A percentile compares a stretch with the other conserved stretches of the same genome.
These are phyloP conservation scores for Pimephales promelas DNA, from an alignment of 2,113 vertebrate genomes.

Conservation along the genomic window DNA sequence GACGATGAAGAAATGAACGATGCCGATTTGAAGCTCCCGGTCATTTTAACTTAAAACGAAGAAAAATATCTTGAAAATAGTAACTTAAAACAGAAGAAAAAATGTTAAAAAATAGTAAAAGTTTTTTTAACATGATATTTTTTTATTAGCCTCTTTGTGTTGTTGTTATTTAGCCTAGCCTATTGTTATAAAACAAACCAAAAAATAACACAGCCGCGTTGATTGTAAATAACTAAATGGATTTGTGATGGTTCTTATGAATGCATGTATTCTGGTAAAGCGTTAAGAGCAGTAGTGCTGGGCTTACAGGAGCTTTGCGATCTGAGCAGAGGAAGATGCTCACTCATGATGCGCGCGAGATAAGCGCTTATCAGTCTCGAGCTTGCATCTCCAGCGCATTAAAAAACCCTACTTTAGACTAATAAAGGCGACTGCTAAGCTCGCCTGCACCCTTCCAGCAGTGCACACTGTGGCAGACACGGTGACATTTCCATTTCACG, in stretches of 20 bases:
- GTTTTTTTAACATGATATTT: not conserved
- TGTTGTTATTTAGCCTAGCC: not conserved
- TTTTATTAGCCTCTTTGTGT: not conserved
- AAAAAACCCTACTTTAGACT: conserved; percentile 55
- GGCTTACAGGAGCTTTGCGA: conserved; percentile 31
- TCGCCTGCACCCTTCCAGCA: conserved; percentile 49
- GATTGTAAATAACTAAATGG: not conserved
- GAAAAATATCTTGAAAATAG: too few relatives aligned
- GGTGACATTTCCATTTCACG: conserved; percentile 60
- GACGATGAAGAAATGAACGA: too few relatives aligned
- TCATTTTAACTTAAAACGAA: not conserved
- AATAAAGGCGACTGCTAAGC: conserved; percentile 55
- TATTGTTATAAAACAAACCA: not conserved
- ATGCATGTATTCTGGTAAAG: conserved; percentile 51
- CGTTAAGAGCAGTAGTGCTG: conserved; percentile 50
- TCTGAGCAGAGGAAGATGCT: conserved; percentile 46
- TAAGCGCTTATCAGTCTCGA: conserved; percentile 63
- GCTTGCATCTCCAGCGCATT: conserved; percentile 58
- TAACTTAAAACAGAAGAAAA: not conserved
- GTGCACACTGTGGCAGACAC: conserved; percentile 49
- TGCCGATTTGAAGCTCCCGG: not conserved
- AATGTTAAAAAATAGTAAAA: not conserved
- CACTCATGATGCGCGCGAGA: conserved; percentile 58
- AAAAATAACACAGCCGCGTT: not conserved
- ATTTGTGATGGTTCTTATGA: conserved; percentile 37